Conservation (phyloP, 2,888 invertebrate species). For the Tipula vernalis region DNA sequence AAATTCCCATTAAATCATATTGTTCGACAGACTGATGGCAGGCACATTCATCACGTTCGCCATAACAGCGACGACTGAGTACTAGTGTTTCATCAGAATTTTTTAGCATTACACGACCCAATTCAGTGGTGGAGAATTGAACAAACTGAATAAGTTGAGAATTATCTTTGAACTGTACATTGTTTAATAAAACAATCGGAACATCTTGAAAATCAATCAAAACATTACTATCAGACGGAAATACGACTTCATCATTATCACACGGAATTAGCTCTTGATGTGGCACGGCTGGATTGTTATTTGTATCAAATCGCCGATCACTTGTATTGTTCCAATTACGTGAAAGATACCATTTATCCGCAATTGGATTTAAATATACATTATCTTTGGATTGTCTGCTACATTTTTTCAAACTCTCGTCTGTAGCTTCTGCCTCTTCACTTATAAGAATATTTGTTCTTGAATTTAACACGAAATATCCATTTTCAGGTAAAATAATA, state of each 20-base stretch:
- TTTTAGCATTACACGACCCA: constrained; percentile 30
- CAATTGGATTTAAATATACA: constrained; percentile 15
- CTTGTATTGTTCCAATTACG: constrained; percentile 22
- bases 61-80: background rate
- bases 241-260: constrained; percentile 27
- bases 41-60: constrained; percentile 27
- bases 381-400: background rate
- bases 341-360: constrained; percentile 32
- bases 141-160: constrained; percentile 26
- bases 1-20: background rate
- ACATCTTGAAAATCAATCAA: constrained; percentile 28
- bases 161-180: constrained; percentile 19
- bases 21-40: constrained; percentile 25
- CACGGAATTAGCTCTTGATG: constrained; percentile 31
- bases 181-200: background rate
- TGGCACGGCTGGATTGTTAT: constrained; percentile 21
- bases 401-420: background rate
- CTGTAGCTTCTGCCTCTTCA: background rate
- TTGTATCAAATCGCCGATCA: background rate
- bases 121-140: constrained; percentile 24
- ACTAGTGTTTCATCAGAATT: constrained; percentile 20
- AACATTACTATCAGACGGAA: constrained; percentile 22
- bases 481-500: background rate
- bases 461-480: background rate
- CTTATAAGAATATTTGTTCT: background rate